Evolutionary conservation across 2,797 vertebrate species (phyloP), one percentile per base, ranked within the genome.

Genomic region (Pangasius krempfi): DNA sequence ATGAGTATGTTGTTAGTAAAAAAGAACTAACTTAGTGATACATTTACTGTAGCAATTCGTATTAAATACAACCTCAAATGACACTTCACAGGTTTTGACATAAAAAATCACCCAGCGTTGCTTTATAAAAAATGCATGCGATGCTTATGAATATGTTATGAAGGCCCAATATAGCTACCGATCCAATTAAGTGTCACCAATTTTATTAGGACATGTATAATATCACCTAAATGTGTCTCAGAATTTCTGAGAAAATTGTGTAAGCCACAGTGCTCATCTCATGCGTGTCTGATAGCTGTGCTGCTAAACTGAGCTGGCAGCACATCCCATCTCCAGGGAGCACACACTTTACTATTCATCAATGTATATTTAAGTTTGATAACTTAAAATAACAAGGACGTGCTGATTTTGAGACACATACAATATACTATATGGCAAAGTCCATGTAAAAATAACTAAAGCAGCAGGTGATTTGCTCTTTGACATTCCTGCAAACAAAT

Each of bases 311-410:
- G 73, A 87, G 73, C 80, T 87, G 84, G 87, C 79, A 85, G 52
- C 52, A 84, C 83, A 54, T 75, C 50, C 54, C 85, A 14, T 87
- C 89, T 80, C 78, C 78, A 3, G 54, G 22, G 56, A 81, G 81
- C 33, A 83, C 80, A 64, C 80, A 62, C 40, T 84, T 87, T 91
- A 90, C 91, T 90, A 90, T 91, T 92, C 56, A 92, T 91, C 86
- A 91, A 78, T 64, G 33, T 81, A 81, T 81, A 40, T 81, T 81
- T 60, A 60, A 5, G 20, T 60, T 60, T 16, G 33, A 6, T 40
- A 40, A 25, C 20, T 37, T 79, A 7, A 52, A 76, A 76, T 76
- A 79, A 30, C 54, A 81, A 40, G 5, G 30, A 27, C 10, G 20
- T 40, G 54, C 54, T 37, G 30, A 22, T 60, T 81, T 81, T 25